Conservation (phyloP, 2,113 vertebrate species). For the Laticauda laticaudata region DNA sequence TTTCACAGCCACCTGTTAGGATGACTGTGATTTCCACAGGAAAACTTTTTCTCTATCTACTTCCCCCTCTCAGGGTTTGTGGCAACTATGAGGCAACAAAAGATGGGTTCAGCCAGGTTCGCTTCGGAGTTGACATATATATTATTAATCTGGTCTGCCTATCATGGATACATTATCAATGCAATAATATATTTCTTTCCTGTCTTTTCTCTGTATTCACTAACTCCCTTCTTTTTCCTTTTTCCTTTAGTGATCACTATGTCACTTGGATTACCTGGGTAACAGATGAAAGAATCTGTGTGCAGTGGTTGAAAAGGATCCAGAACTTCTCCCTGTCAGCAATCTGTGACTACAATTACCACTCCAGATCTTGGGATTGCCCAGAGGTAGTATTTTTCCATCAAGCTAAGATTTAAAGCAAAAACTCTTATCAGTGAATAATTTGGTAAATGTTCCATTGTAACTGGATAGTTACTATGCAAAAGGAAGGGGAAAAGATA, state of each 20-base stretch:
- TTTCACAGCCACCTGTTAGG: too few relatives aligned
- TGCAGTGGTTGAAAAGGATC: conserved; percentile 89
- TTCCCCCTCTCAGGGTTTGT: too few relatives aligned
- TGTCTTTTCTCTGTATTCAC: conserved; percentile 19
- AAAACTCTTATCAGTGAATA: neutral
- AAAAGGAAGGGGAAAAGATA: neutral
- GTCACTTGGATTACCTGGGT: conserved; percentile 92
- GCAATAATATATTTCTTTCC: neutral
- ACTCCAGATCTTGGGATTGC: conserved; percentile 79
- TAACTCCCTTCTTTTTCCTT: neutral
- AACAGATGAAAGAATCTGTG: conserved; percentile 82
- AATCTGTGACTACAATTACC: conserved; percentile 82
- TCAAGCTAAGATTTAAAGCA: neutral
- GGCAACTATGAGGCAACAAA: too few relatives aligned
- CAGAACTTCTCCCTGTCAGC: conserved; percentile 88
- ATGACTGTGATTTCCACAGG: too few relatives aligned
- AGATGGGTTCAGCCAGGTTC: too few relatives aligned
- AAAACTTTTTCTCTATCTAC: too few relatives aligned
- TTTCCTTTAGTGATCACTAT: conserved; percentile 86
- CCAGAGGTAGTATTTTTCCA: conserved; percentile 73
- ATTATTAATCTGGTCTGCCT: neutral
- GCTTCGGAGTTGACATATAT: too few relatives aligned
- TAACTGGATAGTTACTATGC: neutral
- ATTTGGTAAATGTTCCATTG: neutral
- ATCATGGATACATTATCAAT: neutral